Evolutionary conservation across 2,113 vertebrate species (phyloP), one percentile per base, ranked within the genome.

Genomic region (Vicugna pacos): DNA sequence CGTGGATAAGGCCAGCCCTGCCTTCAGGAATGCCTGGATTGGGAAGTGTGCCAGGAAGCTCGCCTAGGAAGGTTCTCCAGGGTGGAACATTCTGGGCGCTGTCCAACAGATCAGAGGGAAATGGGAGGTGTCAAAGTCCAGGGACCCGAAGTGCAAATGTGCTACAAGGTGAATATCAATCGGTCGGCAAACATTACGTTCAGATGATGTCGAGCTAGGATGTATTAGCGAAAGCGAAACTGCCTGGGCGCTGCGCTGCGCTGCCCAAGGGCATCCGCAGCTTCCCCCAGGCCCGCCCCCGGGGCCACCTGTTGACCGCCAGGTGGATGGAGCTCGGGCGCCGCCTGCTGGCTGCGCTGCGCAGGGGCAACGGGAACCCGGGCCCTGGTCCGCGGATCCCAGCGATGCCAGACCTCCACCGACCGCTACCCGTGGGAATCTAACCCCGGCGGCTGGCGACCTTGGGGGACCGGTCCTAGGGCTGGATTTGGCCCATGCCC

Each of bases 261-360:
- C 5, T 2, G 38, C 11, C 11, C 69, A 2, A 26, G 9, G 32
- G 28, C 16, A 8, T 35, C 38, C 50, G 67, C 58, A 15, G 35
- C 15, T 56, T 69, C 54, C 17, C 50, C 3, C 2, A 2, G 5
- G 50, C 52, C 22, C 19, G 19, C 19, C 42, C n/a, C 24, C 1
- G 7, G 48, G 12, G 24, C 56, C 54, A 62, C 60, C 52, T 5
- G 42, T 64, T 7, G 28, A 0, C 77, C 1, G 3, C 60, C 64
- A 3, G 24, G 58, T 7, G 88, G 35, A 65, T 30, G 13, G 88
- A 30, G 65, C 93, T 95, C 70, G 22, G 48, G 76, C 91, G 94
- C 77, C 93, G 22, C 94, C 96, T 96, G 81, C 89, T 46, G 94
- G 79, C 32, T 30, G 28, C 42, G 3, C 54, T 28, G 89, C 19